A percentile compares a stretch with the other conserved stretches of the same genome.
These are phyloP conservation scores for Ctenoplectra terminalis DNA, from an alignment of 1,140 invertebrate genomes.

Conservation along the genomic window DNA sequence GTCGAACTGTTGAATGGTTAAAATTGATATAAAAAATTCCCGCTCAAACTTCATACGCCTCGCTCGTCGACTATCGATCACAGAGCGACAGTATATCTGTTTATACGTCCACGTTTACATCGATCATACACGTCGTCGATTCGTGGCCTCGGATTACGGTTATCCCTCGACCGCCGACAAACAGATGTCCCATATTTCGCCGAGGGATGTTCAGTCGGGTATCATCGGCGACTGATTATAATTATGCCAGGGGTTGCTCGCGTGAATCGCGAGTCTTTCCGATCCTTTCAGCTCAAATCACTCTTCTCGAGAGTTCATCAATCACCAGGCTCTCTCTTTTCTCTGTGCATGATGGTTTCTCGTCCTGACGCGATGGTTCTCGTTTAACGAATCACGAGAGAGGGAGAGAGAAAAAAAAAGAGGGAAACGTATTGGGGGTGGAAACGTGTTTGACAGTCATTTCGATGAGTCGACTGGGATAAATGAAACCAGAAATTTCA, in stretches of 20 bases:
- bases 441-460: background rate
- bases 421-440: background rate
- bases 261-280: background rate
- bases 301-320: conserved; percentile 16
- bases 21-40: background rate
- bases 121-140: conserved; percentile 17
- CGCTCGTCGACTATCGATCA: conserved; percentile 4
- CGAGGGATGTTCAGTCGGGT: background rate
- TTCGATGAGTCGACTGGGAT: background rate
- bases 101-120: conserved; percentile 31
- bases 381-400: background rate
- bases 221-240: conserved; percentile 18
- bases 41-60: background rate
- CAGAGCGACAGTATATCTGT: background rate
- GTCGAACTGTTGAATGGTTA: no score
- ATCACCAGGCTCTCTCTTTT: background rate
- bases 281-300: background rate
- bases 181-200: conserved; percentile 20
- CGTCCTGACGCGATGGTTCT: background rate
- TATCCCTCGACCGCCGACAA: background rate
- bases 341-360: background rate
- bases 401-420: no score
- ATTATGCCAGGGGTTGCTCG: conserved; percentile 1
- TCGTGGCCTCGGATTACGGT: conserved; percentile 22
- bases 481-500: no score